These are phyloP conservation scores for Marisa cornuarietis DNA, from an alignment of 1,140 invertebrate genomes.

Conservation along the genomic window DNA sequence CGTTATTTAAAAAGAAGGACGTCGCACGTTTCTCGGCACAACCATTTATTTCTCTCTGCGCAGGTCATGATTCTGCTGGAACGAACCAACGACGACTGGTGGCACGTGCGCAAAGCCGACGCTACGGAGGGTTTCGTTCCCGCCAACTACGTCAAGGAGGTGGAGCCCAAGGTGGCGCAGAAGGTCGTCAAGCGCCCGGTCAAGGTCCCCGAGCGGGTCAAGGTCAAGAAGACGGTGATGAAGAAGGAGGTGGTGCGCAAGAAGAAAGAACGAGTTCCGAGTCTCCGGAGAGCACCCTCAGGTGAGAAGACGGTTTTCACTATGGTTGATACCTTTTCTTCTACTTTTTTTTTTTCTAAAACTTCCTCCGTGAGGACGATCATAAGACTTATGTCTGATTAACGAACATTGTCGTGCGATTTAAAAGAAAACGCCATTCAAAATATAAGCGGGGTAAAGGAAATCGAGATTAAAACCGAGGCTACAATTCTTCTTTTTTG, in stretches of 20 bases:
- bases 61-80: slow-evolving; percentile 88
- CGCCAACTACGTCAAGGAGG: slow-evolving; percentile 94
- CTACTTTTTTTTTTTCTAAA: background rate
- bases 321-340: background rate
- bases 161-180: slow-evolving; percentile 85
- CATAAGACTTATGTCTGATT: background rate
- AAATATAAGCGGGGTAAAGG: too few species aligned
- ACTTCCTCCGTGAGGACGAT: background rate
- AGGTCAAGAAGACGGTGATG: slow-evolving; percentile 89
- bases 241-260: slow-evolving; percentile 70
- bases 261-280: slow-evolving; percentile 48
- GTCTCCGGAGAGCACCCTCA: slow-evolving; percentile 60
- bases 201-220: slow-evolving; percentile 82
- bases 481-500: too few species aligned
- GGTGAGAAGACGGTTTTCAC: slow-evolving; percentile 37
- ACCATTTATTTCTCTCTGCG: background rate
- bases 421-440: too few species aligned
- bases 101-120: slow-evolving; percentile 92
- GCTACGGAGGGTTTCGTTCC: slow-evolving; percentile 96
- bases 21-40: too few species aligned
- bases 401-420: background rate
- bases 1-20: too few species aligned
- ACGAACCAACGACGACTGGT: slow-evolving; percentile 98
- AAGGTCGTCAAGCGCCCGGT: slow-evolving; percentile 85
- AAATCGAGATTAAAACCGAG: too few species aligned